Base-by-base conservation (phyloP, 2,888 invertebrate genomes). In the Osmoderma eremita region DNA sequence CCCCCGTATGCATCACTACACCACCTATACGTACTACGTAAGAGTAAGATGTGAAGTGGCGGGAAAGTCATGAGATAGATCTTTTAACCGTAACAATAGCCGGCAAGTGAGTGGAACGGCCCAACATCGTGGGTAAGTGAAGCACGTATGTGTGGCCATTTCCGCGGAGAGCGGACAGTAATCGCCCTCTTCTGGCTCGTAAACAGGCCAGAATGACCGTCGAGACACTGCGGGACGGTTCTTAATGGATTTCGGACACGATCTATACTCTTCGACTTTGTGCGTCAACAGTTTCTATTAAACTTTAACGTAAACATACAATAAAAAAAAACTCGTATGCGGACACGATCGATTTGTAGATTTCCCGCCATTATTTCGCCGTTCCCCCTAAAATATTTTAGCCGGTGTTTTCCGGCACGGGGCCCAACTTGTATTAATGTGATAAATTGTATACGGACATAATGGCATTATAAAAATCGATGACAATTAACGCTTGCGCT, bases 401-500 rank as follows among this genome's bases (percentile, higher is more conserved):
- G 38, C 53, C 64, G 53, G 6, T 13, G 53, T 64, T 45, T 53
- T 63, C 30, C 71, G 72, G 72, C 74, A 75, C 30, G 8, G 30
- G 30, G 41, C 30, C 64, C 45, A 51, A 53, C 64, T 51, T 64
- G 53, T 64, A 67, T 63, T 67, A 78, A 79, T 77, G 79, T 82
- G 80, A 82, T 82, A 82, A 81, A 82, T 82, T 79, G 80, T 80
- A 79, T 79, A 81, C 79, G 77, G 79, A 79, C 79, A 78, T 81
- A 80, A 80, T 80, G 77, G 79, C 78, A 80, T 81, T 81, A 81
- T 79, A 81, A 82, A 82, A 83, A 83, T 83, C 83, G 81, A 83
- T 83, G 81, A 81, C 82, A 82, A 83, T 83, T 82, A 83, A 82
- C 82, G 82, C 80, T 78, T 80, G 80, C 79, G 81, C 81, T 74